These are phyloP conservation scores for Caenorhabditis inopinata DNA, from an alignment of 1,140 invertebrate species.

Conservation along the genomic window DNA sequence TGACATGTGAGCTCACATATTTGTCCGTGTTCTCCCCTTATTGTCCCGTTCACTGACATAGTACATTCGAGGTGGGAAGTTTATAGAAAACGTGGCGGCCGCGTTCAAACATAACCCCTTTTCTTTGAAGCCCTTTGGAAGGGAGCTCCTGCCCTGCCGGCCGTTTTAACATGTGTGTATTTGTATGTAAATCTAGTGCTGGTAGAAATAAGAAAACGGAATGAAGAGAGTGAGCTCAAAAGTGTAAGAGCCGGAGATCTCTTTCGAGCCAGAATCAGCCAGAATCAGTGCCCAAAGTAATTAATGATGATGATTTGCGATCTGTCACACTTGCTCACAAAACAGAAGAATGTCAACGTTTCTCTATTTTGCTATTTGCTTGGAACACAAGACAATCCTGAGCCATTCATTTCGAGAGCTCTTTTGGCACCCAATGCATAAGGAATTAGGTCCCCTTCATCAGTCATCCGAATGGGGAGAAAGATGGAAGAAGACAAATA, in stretches of 20 bases:
- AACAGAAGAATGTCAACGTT: too few species aligned
- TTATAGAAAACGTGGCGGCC: too few species aligned
- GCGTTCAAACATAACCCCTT: conserved; percentile 15
- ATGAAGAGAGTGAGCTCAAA: neutral
- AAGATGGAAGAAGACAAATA: neutral
- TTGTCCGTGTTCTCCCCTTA: neutral
- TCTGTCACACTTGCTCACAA: neutral
- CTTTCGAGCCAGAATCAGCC: neutral
- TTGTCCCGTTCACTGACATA: conserved; percentile 22
- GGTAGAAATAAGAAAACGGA: neutral
- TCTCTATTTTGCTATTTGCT: too few species aligned
- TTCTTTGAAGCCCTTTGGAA: neutral
- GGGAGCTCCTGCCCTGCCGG: neutral
- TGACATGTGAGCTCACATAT: neutral
- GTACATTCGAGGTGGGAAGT: conserved; percentile 9
- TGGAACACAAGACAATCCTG: neutral
- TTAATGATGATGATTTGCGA: conserved; percentile 15
- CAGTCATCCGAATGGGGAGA: neutral
- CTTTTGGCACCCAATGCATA: conserved; percentile 9
- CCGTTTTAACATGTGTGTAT: conserved; percentile 24
- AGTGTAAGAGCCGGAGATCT: neutral
- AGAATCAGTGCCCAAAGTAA: too few species aligned
- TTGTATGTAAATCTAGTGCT: conserved; percentile 5
- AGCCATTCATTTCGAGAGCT: neutral
- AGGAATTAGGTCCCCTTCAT: conserved; percentile 9